Evolutionary conservation across 1,140 invertebrate species (phyloP), one percentile per base, ranked within the genome.

Genomic region (Tetramorium alpestre): DNA sequence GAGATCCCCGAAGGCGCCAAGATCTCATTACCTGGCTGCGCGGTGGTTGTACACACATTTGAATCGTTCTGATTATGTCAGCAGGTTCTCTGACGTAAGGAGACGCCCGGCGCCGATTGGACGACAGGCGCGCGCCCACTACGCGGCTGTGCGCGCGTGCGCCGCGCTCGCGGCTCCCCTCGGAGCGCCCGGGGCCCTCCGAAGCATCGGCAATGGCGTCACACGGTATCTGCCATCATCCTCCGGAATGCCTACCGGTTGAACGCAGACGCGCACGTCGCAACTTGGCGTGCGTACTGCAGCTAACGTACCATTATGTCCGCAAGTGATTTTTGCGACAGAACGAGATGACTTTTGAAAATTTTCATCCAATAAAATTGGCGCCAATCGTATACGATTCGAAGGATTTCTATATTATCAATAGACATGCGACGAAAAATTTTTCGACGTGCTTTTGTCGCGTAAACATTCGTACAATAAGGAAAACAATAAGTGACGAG

Each of bases 21-120:
- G 69, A 84, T 75, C 47, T 84, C 73, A 75, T 84, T 84, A 84
- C 69, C 54, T 75, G 25, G 41, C 41, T 75, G 54, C 13, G 41
- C 80, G 51, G 41, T 82, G 51, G 72, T 47, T 51, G 25, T 86
- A 69, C 62, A 72, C 72, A 54, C 84, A 84, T 89, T 90, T 80
- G 72, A 89, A 87, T 87, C 65, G 72, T 89, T 84, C 84, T 25
- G 85, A 49, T 89, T 87, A 87, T 89, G 80, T 90, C 89, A 90
- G 89, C 89, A 89, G 89, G 75, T 51, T 38, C 16, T 64, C 33
- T 89, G 88, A 90, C 88, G 78, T 87, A 90, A 85, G 78, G 49
- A 75, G 60, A 85, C 54, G 60, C 70, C 47, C 38, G 67, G 33
- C n/a, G 58, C 33, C 69, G 65, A 90, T 89, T 89, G 89, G 88